Evolutionary conservation across 2,797 vertebrate genomes (phyloP).

Genomic region (Rallus crepitans): DNA sequence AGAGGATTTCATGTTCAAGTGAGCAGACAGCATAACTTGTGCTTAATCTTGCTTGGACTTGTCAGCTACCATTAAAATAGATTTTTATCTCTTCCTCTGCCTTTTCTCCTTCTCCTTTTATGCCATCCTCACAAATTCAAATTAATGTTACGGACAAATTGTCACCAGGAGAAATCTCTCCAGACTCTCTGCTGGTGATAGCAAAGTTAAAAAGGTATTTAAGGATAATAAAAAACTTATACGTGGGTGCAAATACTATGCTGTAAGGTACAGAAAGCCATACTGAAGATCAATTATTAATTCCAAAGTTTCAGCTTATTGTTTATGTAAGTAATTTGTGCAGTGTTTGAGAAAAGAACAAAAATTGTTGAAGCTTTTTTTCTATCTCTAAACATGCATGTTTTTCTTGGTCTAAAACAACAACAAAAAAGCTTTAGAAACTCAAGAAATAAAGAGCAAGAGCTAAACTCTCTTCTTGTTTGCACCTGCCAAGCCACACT

Average conservation of each 20-base stretch:
- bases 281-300: slow-evolving; percentile 40
- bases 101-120: neutral
- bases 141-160: slow-evolving; percentile 63
- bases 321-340: neutral
- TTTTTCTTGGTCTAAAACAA: slow-evolving; percentile 29
- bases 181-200: slow-evolving; percentile 39
- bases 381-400: neutral
- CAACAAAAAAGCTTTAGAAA: neutral
- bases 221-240: slow-evolving; percentile 59
- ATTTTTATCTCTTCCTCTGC: neutral
- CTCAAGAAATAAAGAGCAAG: neutral
- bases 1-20: slow-evolving; percentile 4
- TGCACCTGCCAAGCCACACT: slow-evolving; percentile 45
- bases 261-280: slow-evolving; percentile 25
- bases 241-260: slow-evolving; percentile 19
- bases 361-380: neutral
- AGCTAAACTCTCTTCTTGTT: slow-evolving; percentile 28
- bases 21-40: neutral
- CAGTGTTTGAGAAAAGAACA: neutral
- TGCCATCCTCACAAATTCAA: slow-evolving; percentile 29
- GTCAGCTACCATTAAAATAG: slow-evolving; percentile 43
- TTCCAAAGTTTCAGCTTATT: slow-evolving; percentile 40
- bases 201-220: slow-evolving; percentile 62
- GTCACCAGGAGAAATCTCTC: slow-evolving; percentile 47
- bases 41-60: slow-evolving; percentile 32